Evolutionary conservation across 2,888 invertebrate species (phyloP).

Genomic region (Trissoscelio sp.): DNA sequence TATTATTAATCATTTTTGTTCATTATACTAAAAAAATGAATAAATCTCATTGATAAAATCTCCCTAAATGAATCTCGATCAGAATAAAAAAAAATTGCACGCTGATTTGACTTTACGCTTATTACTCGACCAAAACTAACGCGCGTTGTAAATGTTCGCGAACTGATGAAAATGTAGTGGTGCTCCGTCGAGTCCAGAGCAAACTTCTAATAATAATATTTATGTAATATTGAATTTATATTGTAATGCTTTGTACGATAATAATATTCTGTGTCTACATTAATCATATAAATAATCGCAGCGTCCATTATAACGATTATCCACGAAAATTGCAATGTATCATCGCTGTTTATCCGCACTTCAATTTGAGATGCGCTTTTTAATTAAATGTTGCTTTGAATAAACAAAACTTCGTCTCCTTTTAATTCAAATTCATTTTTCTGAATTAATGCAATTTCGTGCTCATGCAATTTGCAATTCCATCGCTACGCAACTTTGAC

Average conservation of each 20-base stretch:
- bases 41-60: no score
- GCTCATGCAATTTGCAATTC: constrained; percentile 21
- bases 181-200: constrained; percentile 7
- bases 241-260: not conserved
- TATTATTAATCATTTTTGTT: no score
- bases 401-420: not conserved
- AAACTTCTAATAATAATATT: constrained; percentile 33
- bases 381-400: not conserved
- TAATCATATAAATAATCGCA: constrained; percentile 8
- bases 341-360: not conserved
- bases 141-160: constrained; percentile 9
- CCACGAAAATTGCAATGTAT: not conserved
- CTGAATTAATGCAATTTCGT: not conserved
- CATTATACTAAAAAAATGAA: no score
- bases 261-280: not conserved
- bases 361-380: not conserved
- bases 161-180: not conserved
- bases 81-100: no score
- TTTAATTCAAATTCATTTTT: not conserved
- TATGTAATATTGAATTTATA: constrained; percentile 23
- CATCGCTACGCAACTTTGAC: constrained; percentile 23
- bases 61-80: no score
- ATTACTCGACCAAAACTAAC: not conserved
- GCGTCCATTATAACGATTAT: not conserved
- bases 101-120: constrained; percentile 1